Evolutionary conservation across 2,888 invertebrate species (phyloP).

Genomic region (Melieria omissa): DNA sequence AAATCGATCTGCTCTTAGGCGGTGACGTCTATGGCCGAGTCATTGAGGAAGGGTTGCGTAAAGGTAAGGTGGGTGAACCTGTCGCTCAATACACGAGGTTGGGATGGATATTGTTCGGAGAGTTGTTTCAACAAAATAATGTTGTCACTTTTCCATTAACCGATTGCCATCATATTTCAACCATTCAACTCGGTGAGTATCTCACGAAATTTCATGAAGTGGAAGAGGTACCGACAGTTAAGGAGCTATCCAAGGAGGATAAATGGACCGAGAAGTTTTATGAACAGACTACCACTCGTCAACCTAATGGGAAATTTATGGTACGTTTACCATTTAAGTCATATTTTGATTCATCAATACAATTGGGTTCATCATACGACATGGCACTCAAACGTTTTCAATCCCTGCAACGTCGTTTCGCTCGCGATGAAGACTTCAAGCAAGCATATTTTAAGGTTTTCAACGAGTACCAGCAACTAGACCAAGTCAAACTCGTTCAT

Average conservation of each 20-base stretch:
- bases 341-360: not conserved
- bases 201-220: not conserved
- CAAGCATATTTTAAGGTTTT: slow-evolving; percentile 11
- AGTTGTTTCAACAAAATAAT: slow-evolving; percentile 23
- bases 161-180: slow-evolving; percentile 7
- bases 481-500: not conserved
- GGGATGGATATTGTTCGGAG: slow-evolving; percentile 33
- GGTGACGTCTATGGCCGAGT: slow-evolving; percentile 3
- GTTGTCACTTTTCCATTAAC: not conserved
- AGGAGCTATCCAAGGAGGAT: slow-evolving; percentile 17
- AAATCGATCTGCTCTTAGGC: slow-evolving; percentile 11
- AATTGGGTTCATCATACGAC: not conserved
- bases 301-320: slow-evolving; percentile 18
- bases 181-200: not conserved
- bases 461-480: slow-evolving; percentile 6
- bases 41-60: slow-evolving; percentile 29
- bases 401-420: slow-evolving; percentile 6
- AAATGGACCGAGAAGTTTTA: slow-evolving; percentile 20
- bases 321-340: slow-evolving; percentile 17
- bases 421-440: slow-evolving; percentile 3
- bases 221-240: slow-evolving; percentile 13
- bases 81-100: slow-evolving; percentile 28
- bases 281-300: slow-evolving; percentile 8
- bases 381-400: not conserved
- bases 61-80: slow-evolving; percentile 16